Percentiles rank a stretch among this genome's conserved stretches.
These are phyloP conservation scores for Eptesicus fuscus DNA, from an alignment of 2,113 vertebrate genomes.

Conservation along the genomic window DNA sequence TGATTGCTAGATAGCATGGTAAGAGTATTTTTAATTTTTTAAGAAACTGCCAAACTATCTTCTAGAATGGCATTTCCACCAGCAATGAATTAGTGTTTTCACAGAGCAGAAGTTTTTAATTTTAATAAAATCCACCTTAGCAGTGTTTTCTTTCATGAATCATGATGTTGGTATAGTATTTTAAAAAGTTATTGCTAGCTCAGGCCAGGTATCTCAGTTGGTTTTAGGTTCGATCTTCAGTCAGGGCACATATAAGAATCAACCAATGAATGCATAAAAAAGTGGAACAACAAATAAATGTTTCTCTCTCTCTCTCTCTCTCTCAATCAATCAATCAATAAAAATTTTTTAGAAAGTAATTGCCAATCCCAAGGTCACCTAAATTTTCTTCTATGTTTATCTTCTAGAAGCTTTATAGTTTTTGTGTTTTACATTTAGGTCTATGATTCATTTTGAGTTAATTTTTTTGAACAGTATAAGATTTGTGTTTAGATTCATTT, in stretches of 20 bases:
- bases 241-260: too few relatives aligned
- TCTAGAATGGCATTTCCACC: background rate
- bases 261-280: too few relatives aligned
- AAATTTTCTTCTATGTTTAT: background rate
- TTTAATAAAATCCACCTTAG: background rate
- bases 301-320: too few relatives aligned
- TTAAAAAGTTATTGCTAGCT: background rate
- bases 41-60: background rate
- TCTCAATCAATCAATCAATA: too few relatives aligned
- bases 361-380: background rate
- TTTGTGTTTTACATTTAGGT: background rate
- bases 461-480: background rate
- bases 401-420: conserved; percentile 9
- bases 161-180: background rate
- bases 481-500: background rate
- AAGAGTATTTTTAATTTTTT: background rate
- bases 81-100: background rate
- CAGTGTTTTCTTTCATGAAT: background rate
- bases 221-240: too few relatives aligned
- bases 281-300: too few relatives aligned
- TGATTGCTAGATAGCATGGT: background rate
- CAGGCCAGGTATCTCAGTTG: too few relatives aligned
- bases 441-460: background rate
- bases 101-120: background rate
- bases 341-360: background rate